Evolutionary conservation across 2,113 vertebrate species (phyloP).

Genomic region (Limnothrissa miodon): DNA sequence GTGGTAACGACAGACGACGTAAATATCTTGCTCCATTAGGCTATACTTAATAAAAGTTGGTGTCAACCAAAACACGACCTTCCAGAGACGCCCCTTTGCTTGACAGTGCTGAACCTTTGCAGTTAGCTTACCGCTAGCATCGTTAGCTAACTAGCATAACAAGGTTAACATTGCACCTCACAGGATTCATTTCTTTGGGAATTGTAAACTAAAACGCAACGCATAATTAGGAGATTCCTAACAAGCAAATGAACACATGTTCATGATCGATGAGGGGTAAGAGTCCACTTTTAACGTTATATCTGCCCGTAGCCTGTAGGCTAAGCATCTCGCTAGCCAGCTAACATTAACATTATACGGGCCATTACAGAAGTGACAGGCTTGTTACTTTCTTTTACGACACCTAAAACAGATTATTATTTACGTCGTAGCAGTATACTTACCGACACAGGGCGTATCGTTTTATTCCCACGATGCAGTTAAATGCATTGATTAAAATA

Average conservation of each 20-base stretch:
- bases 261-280: background rate
- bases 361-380: background rate
- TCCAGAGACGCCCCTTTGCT: background rate
- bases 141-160: background rate
- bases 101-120: background rate
- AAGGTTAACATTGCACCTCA: background rate
- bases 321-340: background rate
- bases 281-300: background rate
- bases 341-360: background rate
- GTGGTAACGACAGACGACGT: background rate
- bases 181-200: background rate
- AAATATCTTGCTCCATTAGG: background rate
- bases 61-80: background rate
- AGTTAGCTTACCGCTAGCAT: background rate
- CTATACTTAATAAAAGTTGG: background rate
- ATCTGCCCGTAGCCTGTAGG: background rate
- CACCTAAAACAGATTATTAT: background rate
- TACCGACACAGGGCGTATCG: constrained; percentile 29
- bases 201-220: background rate
- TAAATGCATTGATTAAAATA: constrained; percentile 1
- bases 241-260: background rate
- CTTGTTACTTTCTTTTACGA: background rate
- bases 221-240: background rate
- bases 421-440: background rate
- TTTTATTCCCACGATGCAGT: background rate